Base-by-base conservation (phyloP, 2,797 vertebrate species). In the Mus caroli region DNA sequence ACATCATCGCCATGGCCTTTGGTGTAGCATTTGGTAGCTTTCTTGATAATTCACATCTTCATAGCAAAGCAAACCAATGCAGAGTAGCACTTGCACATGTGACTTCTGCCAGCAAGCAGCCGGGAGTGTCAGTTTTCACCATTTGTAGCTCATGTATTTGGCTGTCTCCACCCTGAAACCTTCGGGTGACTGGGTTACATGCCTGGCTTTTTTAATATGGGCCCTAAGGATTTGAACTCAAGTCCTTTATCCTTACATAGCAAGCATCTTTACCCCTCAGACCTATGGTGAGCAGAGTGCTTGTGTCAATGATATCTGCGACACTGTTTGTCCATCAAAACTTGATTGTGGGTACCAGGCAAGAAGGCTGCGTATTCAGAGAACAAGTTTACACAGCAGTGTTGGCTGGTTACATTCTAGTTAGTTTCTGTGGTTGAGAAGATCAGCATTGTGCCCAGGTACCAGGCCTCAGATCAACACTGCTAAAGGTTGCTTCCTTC, bases 101-200 rank as follows among this genome's bases (percentile, higher is more conserved):
- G 69, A 75, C 73, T 77, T 93, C 17, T 46, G 50, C 31, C 93
- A 89, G 67, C 50, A 92, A 91, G 83, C 31, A 52, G 60, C 0
- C 11, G 24, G 24, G 20, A 73, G 26, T 54, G 67, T 4, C 43
- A 34, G 11, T 73, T 78, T 52, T 91, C 67, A 46, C 20, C 26
- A 40, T 73, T n/a, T 54, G 28, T 17, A 71, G 34, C 50, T 54
- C 13, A 69, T 7, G 34, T 52, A 37, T 71, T 46, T 54, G 12
- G 26, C 46, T 71, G 67, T 73, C 62, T 87, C 24, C 3, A 10
- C 50, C 50, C 11, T 12, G 43, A 64, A 69, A 71, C 19, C 34
- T 37, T 71, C 1, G 1, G 8, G 34, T 86, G 69, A 26, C 67
- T 52, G 22, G 24, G 20, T 26, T 86, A 86, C 34, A 54, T 3